Evolutionary conservation across 1,140 invertebrate genomes (phyloP), one percentile per base, ranked within the genome.

Genomic region (Leptopilina boulardi): DNA sequence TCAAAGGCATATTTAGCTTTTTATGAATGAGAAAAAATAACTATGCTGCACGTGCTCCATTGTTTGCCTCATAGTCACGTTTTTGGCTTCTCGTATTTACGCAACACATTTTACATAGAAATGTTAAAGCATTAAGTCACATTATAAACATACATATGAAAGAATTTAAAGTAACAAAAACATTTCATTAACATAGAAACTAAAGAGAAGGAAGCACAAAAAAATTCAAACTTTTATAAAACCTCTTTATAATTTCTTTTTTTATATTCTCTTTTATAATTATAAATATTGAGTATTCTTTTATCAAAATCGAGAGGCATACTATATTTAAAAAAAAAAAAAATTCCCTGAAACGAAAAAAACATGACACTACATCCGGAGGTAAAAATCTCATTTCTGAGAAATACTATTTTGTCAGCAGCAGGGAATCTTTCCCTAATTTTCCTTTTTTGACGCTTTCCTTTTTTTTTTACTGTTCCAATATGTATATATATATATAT

Each of bases 21-120:
- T n/a, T 81, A 83, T 77, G 76, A 82, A 84, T 71, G 83, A 77
- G 77, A 78, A 80, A 83, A 74, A 74, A 78, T 77, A 38, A 71
- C 42, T 41, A 70, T 42, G 23, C 70, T 81, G 84, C 86, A 86
- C 86, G 87, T 87, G 87, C 82, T 82, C 77, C 86, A 84, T 85
- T 87, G 88, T 90, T 90, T 88, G 86, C 81, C 82, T 75, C 76
- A 80, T 80, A 84, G 90, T 90, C 90, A 90, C 90, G 90, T 90
- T 83, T 87, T 76, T 47, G 74, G 51, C 56, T 77, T 56, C 76
- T 66, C 30, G n/a, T 66, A 30, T 66, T 66, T 30, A 30, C 59
- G 13, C 59, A 66, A n/a, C 13, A 66, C 23, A 66, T 66, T 66
- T 66, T 15, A 8, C 19, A n/a, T n/a, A 10, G 21, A 59, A 59